Evolutionary conservation across 2,797 vertebrate genomes (phyloP).

Genomic region (Squalus acanthias): DNA sequence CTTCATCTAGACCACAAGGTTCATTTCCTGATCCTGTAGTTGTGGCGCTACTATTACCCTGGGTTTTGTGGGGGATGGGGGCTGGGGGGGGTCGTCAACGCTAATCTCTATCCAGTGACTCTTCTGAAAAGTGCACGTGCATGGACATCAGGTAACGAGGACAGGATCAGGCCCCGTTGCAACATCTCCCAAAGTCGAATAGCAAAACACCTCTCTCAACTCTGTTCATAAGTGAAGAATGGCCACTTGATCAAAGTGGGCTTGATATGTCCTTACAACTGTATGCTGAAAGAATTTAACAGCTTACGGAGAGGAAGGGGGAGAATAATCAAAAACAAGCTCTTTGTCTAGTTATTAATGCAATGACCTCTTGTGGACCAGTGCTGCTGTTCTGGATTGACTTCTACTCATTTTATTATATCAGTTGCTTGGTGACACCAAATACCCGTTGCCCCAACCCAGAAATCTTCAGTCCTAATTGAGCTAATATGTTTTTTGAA

Average conservation of each 20-base stretch:
- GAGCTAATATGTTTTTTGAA: conserved; percentile 13
- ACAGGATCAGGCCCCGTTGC: neutral
- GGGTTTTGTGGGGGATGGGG: too few species aligned
- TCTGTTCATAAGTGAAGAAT: neutral
- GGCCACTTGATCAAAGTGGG: neutral
- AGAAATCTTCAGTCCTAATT: neutral
- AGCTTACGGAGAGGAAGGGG: neutral
- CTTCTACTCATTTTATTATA: neutral
- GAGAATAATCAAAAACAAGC: neutral
- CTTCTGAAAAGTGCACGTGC: neutral
- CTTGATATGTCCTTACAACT: neutral
- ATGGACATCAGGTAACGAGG: neutral
- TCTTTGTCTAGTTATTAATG: neutral
- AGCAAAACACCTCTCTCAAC: neutral
- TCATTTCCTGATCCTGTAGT: too few species aligned
- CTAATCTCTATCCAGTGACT: neutral
- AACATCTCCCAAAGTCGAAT: neutral
- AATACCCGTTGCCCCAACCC: neutral
- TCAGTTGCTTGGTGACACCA: neutral
- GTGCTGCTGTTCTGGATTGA: too few species aligned
- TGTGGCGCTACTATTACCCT: neutral
- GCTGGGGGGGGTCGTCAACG: neutral
- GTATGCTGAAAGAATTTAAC: neutral
- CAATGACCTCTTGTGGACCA: neutral
- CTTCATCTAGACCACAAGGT: too few species aligned